These are phyloP conservation scores for Vultur gryphus DNA, from an alignment of 2,797 vertebrate genomes.

Conservation along the genomic window DNA sequence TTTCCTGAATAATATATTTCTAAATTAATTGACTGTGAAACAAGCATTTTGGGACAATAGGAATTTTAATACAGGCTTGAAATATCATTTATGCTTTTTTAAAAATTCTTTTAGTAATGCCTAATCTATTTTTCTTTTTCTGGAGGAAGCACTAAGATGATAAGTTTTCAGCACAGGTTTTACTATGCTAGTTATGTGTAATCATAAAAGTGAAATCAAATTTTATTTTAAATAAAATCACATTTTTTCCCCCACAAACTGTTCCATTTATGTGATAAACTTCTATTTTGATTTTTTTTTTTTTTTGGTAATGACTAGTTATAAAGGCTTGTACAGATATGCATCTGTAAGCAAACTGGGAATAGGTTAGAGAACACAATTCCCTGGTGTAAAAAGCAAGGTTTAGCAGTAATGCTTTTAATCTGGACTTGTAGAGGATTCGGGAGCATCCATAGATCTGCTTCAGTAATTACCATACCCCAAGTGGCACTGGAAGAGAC, in stretches of 20 bases:
- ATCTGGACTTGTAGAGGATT: conserved; percentile 94
- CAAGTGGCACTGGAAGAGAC: conserved; percentile 89
- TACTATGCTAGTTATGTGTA: background rate
- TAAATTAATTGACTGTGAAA: conserved; percentile 49
- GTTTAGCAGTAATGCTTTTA: conserved; percentile 96
- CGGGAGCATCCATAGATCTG: conserved; percentile 93
- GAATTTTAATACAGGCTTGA: conserved; percentile 7
- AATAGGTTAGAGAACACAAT: conserved; percentile 87
- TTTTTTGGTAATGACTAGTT: conserved; percentile 55
- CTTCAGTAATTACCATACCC: conserved; percentile 97
- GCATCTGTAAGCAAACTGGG: conserved; percentile 81
- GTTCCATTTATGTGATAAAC: conserved; percentile 55
- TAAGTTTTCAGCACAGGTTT: conserved; percentile 37
- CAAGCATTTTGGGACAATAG: conserved; percentile 35
- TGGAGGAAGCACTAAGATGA: background rate
- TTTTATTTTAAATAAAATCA: conserved; percentile 43
- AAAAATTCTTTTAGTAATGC: background rate
- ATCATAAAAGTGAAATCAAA: background rate
- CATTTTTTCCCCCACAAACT: background rate
- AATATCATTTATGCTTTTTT: background rate
- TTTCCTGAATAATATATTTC: conserved; percentile 26
- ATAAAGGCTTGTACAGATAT: conserved; percentile 69
- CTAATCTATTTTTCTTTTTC: conserved; percentile 23
- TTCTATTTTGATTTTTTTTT: conserved; percentile 58
- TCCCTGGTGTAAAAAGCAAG: conserved; percentile 90